Conservation (phyloP, 2,797 vertebrate genomes). For the Premnoplex brunnescens region DNA sequence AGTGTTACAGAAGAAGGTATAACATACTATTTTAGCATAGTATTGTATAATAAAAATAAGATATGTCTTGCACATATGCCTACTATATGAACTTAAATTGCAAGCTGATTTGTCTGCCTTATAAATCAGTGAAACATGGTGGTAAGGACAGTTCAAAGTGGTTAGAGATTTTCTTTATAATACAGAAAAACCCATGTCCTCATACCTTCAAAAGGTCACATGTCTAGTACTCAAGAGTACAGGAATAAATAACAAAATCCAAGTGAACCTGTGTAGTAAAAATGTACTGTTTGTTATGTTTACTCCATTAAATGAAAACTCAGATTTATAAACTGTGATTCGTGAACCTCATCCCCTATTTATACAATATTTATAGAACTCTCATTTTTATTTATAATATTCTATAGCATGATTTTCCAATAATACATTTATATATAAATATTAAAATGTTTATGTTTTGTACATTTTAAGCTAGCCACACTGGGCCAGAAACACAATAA, state of each 20-base stretch:
- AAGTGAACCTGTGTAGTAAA: constrained; percentile 42
- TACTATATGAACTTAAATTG: constrained; percentile 1
- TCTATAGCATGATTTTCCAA: constrained; percentile 45
- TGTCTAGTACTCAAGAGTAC: neutral
- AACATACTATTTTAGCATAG: constrained; percentile 3
- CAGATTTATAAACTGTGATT: constrained; percentile 32
- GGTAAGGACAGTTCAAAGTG: neutral
- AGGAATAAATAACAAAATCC: constrained; percentile 58
- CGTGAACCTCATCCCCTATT: constrained; percentile 38
- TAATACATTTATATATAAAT: constrained; percentile 69
- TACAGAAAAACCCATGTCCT: neutral
- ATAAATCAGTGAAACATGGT: neutral
- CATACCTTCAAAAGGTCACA: neutral
- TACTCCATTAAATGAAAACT: constrained; percentile 33
- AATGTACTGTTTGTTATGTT: constrained; percentile 9
- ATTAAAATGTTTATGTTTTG: constrained; percentile 69
- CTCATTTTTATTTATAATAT: constrained; percentile 51
- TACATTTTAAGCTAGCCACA: constrained; percentile 56
- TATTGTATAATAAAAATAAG: neutral
- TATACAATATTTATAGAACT: constrained; percentile 61
- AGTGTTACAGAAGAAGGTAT: constrained; percentile 12
- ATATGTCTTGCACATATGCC: neutral
- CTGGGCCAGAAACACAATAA: constrained; percentile 58
- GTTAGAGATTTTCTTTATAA: neutral
- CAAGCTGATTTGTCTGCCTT: constrained; percentile 7